A percentile compares a stretch with the other conserved stretches of the same genome.
phyloP scores from a whole-genome alignment of 2,888 invertebrate genomes.

The Gortyna flavago region DNA sequence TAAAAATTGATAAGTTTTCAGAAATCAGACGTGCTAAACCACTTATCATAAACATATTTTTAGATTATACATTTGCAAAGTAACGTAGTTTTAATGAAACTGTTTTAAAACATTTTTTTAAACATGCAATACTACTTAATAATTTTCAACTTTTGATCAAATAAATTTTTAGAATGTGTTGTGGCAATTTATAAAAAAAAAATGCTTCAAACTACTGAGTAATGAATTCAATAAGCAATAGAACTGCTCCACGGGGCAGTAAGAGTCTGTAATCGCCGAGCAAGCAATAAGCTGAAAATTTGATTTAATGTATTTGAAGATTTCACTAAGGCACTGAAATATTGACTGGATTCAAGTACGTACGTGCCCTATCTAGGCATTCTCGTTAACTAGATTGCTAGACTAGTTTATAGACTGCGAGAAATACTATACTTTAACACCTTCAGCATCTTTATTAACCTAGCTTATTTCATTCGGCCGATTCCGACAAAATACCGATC shows the following conservation, averaged over 20 bases:
- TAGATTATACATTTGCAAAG: constrained; percentile 11
- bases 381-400: constrained; percentile 1
- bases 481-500: neutral
- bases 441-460: neutral
- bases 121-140: neutral
- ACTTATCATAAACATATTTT: neutral
- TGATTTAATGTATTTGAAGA: constrained; percentile 12
- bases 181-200: neutral
- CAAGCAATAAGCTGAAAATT: neutral
- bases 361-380: neutral
- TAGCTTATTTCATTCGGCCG: neutral
- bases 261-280: neutral
- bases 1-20: neutral
- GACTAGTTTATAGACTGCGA: neutral
- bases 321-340: constrained; percentile 16
- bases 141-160: constrained; percentile 3
- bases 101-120: neutral
- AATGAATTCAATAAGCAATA: constrained; percentile 16
- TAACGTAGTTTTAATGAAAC: neutral
- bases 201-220: neutral
- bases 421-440: neutral
- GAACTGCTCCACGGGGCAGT: neutral
- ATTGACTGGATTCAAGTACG: neutral
- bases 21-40: neutral
- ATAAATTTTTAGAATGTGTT: neutral